A percentile compares a stretch with the other conserved stretches of the same genome.
Conservation (phyloP, 1,140 invertebrate genomes). For the Halesus radiatus region DNA sequence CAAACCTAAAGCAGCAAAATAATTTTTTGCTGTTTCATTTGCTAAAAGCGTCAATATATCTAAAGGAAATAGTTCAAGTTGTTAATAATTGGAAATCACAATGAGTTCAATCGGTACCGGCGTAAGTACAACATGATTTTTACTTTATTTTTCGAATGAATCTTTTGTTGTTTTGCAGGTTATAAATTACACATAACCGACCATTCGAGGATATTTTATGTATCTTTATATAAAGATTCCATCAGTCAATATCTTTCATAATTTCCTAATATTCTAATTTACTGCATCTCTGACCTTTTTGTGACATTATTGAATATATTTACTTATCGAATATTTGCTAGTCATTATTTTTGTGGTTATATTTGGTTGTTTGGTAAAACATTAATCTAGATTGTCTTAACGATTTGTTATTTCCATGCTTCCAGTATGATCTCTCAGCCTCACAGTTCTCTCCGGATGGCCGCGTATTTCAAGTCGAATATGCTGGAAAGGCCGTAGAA, state of each 20-base stretch:
- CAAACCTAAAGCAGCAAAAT: background rate
- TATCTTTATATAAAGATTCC: too few relatives aligned
- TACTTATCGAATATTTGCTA: conserved; percentile 29
- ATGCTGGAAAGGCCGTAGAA: conserved; percentile 99
- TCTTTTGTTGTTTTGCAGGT: conserved; percentile 9
- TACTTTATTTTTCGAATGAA: background rate
- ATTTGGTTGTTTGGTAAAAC: background rate
- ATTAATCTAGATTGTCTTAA: too few relatives aligned
- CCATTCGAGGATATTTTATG: too few relatives aligned
- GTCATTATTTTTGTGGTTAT: conserved; percentile 21
- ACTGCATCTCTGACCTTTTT: too few relatives aligned
- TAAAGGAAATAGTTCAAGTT: background rate
- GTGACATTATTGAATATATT: background rate
- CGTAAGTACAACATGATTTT: conserved; percentile 74
- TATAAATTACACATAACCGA: background rate
- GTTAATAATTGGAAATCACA: conserved; percentile 53
- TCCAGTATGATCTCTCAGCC: conserved; percentile 97
- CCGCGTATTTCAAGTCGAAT: conserved; percentile 99
- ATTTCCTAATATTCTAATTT: too few relatives aligned
- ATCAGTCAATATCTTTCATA: too few relatives aligned
- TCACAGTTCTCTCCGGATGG: conserved; percentile 99
- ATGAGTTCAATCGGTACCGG: conserved; percentile 98
- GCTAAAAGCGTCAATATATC: background rate
- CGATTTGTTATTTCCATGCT: conserved; percentile 61
- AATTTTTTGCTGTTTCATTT: conserved; percentile 43